phyloP scores from a whole-genome alignment of 1,140 invertebrate genomes.

The Hormaphis cornu region DNA sequence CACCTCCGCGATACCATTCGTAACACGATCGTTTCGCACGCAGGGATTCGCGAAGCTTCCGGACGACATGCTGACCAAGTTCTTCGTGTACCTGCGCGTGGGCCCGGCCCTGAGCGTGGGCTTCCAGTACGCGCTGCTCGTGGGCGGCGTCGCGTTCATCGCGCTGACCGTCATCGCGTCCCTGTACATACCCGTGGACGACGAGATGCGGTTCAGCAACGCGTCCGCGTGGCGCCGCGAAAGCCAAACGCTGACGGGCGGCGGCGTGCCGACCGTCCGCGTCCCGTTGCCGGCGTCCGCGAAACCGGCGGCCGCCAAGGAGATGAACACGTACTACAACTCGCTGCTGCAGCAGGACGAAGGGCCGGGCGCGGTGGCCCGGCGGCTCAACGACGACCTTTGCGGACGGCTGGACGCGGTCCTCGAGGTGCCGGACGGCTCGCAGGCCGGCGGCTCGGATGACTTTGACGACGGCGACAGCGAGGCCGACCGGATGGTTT shows the following conservation, averaged over 20 bases:
- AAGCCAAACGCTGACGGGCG: neutral
- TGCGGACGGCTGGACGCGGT: constrained; percentile 5
- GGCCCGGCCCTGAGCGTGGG: constrained; percentile 52
- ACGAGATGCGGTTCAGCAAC: neutral
- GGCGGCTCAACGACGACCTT: neutral
- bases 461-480: neutral
- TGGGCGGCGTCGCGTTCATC: constrained; percentile 48
- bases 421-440: neutral
- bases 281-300: neutral
- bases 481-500: neutral
- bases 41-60: constrained; percentile 62
- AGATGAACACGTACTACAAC: constrained; percentile 23
- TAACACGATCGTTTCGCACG: constrained; percentile 36
- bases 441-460: neutral
- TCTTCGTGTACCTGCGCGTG: constrained; percentile 61
- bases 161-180: constrained; percentile 44
- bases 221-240: constrained; percentile 16
- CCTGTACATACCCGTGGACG: constrained; percentile 40
- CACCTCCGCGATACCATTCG: too few species aligned
- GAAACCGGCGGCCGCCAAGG: neutral
- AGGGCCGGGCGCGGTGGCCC: neutral
- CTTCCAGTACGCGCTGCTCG: constrained; percentile 51
- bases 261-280: neutral
- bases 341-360: neutral
- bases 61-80: constrained; percentile 50